phyloP scores from a whole-genome alignment of 2,888 invertebrate genomes.

The Patella pellucida region DNA sequence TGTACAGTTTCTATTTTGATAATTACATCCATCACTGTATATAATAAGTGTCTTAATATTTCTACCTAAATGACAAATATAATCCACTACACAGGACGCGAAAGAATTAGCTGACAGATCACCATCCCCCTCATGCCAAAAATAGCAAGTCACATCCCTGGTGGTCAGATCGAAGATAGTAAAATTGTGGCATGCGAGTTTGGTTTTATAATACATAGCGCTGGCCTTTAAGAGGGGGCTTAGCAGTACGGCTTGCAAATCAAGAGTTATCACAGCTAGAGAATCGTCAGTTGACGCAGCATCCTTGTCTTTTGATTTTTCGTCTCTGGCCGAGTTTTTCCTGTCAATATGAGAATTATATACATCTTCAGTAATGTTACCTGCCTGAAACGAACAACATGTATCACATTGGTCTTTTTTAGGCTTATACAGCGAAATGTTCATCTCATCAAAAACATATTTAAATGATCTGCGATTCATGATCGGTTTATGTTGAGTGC shows the following conservation, averaged over 20 bases:
- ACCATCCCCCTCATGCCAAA: slow-evolving; percentile 12
- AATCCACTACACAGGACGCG: not conserved
- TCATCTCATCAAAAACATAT: slow-evolving; percentile 14
- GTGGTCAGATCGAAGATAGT: slow-evolving; percentile 9
- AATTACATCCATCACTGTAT: not conserved
- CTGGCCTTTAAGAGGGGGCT: not conserved
- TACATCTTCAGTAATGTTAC: not conserved
- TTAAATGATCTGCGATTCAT: not conserved
- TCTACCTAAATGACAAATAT: not conserved
- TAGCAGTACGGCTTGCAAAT: not conserved
- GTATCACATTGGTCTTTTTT: slow-evolving; percentile 24
- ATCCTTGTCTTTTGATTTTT: not conserved
- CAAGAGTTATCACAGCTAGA: not conserved
- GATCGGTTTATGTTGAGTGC: not conserved
- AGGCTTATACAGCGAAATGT: slow-evolving; percentile 18
- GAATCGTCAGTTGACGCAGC: not conserved
- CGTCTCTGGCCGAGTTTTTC: not conserved
- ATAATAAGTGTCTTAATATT: not conserved
- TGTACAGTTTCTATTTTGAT: not conserved
- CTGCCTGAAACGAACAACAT: slow-evolving; percentile 1
- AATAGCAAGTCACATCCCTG: not conserved
- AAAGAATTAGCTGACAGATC: slow-evolving; percentile 3
- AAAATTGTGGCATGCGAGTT: slow-evolving; percentile 9
- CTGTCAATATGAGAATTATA: not conserved
- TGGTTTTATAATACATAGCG: slow-evolving; percentile 12